Conservation (phyloP, 2,113 vertebrate species). For the Sapayoa aenigma region DNA sequence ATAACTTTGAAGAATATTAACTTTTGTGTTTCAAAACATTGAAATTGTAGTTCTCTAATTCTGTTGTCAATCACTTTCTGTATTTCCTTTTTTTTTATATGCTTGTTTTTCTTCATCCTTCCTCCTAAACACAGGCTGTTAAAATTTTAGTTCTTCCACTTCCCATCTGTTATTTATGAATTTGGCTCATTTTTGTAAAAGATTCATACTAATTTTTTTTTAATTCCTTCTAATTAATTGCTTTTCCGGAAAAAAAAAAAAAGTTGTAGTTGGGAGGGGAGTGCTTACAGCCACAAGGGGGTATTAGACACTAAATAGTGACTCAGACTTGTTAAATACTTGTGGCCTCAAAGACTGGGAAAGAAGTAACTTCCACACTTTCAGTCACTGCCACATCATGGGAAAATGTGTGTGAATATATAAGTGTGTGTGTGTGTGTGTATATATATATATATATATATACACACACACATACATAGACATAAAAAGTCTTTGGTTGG, state of each 20-base stretch:
- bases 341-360: neutral
- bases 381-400: neutral
- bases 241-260: rapidly evolving
- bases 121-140: neutral
- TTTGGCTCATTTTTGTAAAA: neutral
- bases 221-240: neutral
- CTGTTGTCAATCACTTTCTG: neutral
- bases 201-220: neutral
- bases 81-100: neutral
- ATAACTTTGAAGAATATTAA: neutral
- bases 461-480: neutral
- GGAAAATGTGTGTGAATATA: neutral
- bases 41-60: neutral
- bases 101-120: neutral
- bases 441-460: too few relatives aligned
- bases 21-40: neutral
- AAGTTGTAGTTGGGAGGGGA: rapidly evolving
- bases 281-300: neutral
- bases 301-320: neutral
- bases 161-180: neutral
- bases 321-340: neutral
- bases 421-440: neutral
- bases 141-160: neutral
- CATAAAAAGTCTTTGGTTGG: neutral
- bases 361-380: neutral